phyloP scores from a whole-genome alignment of 2,888 invertebrate species.

The Brassicogethes aeneus region DNA sequence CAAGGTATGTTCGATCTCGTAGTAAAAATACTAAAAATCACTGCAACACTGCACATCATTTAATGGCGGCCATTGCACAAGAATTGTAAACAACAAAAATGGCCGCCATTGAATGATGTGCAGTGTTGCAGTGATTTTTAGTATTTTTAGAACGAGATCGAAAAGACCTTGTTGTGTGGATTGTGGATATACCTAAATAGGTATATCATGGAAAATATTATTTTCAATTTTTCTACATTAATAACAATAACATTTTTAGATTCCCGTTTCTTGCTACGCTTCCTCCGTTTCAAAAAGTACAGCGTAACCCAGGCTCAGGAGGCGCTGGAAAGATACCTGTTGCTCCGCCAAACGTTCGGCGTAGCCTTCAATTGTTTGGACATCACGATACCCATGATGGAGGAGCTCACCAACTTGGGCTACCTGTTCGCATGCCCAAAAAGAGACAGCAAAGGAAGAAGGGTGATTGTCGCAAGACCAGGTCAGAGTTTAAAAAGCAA shows the following conservation, averaged over 20 bases:
- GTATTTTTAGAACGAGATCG: too few species aligned
- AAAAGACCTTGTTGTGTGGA: too few species aligned
- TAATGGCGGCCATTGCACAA: too few species aligned
- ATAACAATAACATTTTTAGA: constrained; percentile 48
- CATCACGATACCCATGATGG: constrained; percentile 58
- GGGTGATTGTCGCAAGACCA: constrained; percentile 68
- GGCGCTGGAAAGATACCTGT: constrained; percentile 66
- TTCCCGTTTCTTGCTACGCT: constrained; percentile 60
- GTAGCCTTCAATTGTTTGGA: constrained; percentile 68
- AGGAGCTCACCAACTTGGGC: constrained; percentile 62
- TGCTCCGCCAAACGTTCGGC: constrained; percentile 67
- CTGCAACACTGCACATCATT: too few species aligned
- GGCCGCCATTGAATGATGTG: too few species aligned
- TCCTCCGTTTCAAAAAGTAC: constrained; percentile 73
- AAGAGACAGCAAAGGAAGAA: constrained; percentile 62
- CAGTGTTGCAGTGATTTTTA: too few species aligned
- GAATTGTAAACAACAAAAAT: too few species aligned
- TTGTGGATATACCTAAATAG: too few species aligned
- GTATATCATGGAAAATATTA: too few species aligned
- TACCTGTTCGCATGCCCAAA: constrained; percentile 72
- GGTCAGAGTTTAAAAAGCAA: constrained; percentile 53
- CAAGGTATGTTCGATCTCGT: too few species aligned
- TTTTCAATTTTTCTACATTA: too few species aligned
- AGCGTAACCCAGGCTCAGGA: constrained; percentile 71
- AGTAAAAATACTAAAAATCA: too few species aligned